These are phyloP conservation scores for Carcharodon carcharias DNA, from an alignment of 2,797 vertebrate genomes.

Conservation along the genomic window DNA sequence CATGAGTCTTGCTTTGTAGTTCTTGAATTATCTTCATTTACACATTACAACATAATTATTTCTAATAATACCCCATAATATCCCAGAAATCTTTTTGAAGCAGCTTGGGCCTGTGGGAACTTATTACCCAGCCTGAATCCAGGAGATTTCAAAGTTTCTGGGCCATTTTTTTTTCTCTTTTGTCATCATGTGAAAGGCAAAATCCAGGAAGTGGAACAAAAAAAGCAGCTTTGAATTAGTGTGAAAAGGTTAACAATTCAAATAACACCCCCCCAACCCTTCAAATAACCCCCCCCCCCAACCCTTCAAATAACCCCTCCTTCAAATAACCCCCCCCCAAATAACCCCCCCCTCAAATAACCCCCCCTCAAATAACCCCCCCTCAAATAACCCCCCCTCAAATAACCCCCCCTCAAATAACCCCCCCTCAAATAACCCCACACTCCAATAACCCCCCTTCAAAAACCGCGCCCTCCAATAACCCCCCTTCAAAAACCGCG, in stretches of 20 bases:
- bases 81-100: neutral
- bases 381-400: too few relatives aligned
- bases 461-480: too few relatives aligned
- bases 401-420: too few relatives aligned
- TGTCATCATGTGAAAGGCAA: neutral
- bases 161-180: neutral
- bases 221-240: too few relatives aligned
- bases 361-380: too few relatives aligned
- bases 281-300: too few relatives aligned
- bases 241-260: neutral
- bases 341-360: too few relatives aligned
- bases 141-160: neutral
- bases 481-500: too few relatives aligned
- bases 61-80: neutral
- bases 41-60: slow-evolving; percentile 1
- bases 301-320: too few relatives aligned
- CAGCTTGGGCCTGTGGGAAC: neutral
- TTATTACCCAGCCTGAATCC: neutral
- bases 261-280: neutral
- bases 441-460: too few relatives aligned
- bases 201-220: neutral
- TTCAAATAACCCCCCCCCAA: too few relatives aligned
- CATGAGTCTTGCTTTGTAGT: neutral
- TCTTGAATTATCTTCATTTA: neutral
- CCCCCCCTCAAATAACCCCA: too few relatives aligned